Base-by-base conservation (phyloP, 2,113 vertebrate species). In the Lophura nycthemera region DNA sequence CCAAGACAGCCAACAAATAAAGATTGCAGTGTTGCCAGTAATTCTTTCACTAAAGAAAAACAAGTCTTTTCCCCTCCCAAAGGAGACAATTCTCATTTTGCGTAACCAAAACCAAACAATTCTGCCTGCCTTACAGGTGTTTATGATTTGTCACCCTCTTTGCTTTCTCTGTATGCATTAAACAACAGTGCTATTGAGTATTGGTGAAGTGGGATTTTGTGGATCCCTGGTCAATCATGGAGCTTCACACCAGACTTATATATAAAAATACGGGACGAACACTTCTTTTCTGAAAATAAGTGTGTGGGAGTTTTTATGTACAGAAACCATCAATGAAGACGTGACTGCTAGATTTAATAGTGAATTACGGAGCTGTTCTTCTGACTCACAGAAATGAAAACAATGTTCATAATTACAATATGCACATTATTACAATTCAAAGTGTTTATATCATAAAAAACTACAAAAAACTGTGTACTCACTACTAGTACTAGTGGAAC, bases 1-100 rank as follows among this genome's bases (percentile, higher is more conserved):
- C 64, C 63, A 65, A 0, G 0, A 71, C 83, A 91, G 92, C 85
- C 92, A 95, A 83, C 69, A 88, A 86, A 78, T 45, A 95, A 43
- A 67, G 88, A 92, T 91, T 93, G 81, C 66, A 65, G 34, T 61
- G 50, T 70, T 86, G 30, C 52, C 79, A 83, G 32, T 80, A 91
- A 92, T 25, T 86, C 71, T 66, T 80, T 70, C 56, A 71, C 34
- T 77, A 47, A 42, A 86, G 61, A 67, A 83, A 86, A 88, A 63
- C n/a, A 94, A 86, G 50, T 6, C 34, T 86, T 32, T 2, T 2
- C 30, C 11, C 56, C 32, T 91, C 66, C 71, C 30, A 78, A 57
- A 89, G 79, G 34, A 43, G 15, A 11, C 2, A 3, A 32, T 88
- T 83, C 36, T 88, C 42, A 42, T 71, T 86, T 77, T 63, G 14